Evolutionary conservation across 2,888 invertebrate genomes (phyloP).

Genomic region (Phyllotreta cruciferae): DNA sequence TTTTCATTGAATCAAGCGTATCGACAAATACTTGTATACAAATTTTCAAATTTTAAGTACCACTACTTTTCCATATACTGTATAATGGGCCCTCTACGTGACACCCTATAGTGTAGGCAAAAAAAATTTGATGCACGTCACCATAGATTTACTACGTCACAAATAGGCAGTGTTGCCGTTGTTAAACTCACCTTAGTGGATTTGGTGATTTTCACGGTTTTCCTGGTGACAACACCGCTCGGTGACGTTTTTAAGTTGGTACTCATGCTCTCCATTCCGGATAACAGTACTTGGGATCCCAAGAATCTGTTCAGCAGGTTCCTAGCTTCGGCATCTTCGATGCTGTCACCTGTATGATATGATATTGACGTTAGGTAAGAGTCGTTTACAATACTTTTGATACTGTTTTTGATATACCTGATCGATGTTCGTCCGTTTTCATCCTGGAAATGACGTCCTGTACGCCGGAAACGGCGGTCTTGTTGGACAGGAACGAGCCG

Average conservation of each 20-base stretch:
- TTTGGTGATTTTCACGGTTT: slow-evolving; percentile 46
- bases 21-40: no score
- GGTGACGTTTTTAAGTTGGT: slow-evolving; percentile 35
- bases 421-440: slow-evolving; percentile 68
- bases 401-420: slow-evolving; percentile 53
- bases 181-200: slow-evolving; percentile 41
- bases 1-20: no score
- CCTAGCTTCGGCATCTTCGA: slow-evolving; percentile 75
- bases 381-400: no score
- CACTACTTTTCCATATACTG: no score
- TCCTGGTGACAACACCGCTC: slow-evolving; percentile 32
- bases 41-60: no score
- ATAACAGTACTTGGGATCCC: slow-evolving; percentile 81
- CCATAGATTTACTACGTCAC: no score
- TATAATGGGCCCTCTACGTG: no score
- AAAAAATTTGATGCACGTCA: no score
- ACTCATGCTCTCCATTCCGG: slow-evolving; percentile 71
- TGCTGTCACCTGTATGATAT: slow-evolving; percentile 62
- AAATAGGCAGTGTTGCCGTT: no score
- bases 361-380: no score
- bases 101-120: no score
- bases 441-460: slow-evolving; percentile 80
- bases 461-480: slow-evolving; percentile 74
- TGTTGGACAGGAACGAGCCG: slow-evolving; percentile 75
- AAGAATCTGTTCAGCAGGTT: slow-evolving; percentile 83